Percentiles rank a stretch among this genome's conserved stretches.
Evolutionary conservation across 2,797 vertebrate genomes (phyloP).

Genomic region (Octomys mimax): DNA sequence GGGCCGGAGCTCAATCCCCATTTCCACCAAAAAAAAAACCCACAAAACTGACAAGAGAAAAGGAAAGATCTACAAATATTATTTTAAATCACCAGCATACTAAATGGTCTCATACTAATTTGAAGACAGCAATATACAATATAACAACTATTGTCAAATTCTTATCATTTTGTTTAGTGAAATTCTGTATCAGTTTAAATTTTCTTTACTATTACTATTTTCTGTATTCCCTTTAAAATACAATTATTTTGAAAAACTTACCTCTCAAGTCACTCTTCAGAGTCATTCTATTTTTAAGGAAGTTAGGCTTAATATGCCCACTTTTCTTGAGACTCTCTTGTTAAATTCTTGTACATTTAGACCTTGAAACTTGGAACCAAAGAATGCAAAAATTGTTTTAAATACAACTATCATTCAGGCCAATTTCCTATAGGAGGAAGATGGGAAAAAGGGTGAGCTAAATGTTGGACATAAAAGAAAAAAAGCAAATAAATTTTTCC

Average conservation of each 20-base stretch:
- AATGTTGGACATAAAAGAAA: not conserved
- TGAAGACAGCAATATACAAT: no score
- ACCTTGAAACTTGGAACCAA: not conserved
- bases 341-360: conserved; percentile 16
- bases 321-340: not conserved
- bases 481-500: not conserved
- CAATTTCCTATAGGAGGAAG: not conserved
- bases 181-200: no score
- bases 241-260: not conserved
- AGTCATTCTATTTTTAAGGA: not conserved
- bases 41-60: not conserved
- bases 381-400: not conserved
- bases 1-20: no score
- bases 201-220: no score
- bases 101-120: not conserved
- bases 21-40: no score
- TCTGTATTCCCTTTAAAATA: no score
- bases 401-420: not conserved
- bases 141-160: no score
- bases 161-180: no score
- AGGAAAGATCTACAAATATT: not conserved
- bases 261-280: not conserved
- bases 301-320: not conserved
- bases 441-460: not conserved
- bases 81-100: not conserved